Evolutionary conservation across 2,113 vertebrate genomes (phyloP).

Genomic region (Nothocercus julius): DNA sequence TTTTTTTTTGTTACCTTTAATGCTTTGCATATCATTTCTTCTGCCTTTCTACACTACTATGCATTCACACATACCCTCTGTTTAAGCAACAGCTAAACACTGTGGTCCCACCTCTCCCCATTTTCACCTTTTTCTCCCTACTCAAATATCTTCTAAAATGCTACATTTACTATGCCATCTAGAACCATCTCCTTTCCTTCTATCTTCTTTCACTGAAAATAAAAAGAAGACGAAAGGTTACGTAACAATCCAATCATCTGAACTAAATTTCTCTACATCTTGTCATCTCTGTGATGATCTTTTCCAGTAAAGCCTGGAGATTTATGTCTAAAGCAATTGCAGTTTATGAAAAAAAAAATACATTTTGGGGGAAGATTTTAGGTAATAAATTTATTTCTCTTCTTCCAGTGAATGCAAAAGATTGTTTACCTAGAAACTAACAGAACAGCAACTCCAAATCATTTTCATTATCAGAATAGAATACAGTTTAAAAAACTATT

Average conservation of each 20-base stretch:
- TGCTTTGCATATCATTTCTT: background rate
- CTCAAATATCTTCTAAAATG: background rate
- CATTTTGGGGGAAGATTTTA: background rate
- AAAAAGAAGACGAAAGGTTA: background rate
- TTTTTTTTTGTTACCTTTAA: background rate
- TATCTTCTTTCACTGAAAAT: background rate
- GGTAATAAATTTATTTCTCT: background rate
- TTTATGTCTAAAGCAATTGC: accelerated
- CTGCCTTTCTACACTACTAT: background rate
- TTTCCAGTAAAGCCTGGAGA: background rate
- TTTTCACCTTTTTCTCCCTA: background rate
- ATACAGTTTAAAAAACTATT: background rate
- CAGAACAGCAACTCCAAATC: background rate
- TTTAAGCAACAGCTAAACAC: background rate
- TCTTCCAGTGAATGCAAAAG: background rate
- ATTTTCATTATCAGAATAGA: background rate
- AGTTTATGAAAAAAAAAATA: background rate
- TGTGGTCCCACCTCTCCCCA: background rate
- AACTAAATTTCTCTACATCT: background rate
- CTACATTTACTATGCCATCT: background rate
- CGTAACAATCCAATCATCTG: background rate
- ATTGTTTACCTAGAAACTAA: background rate
- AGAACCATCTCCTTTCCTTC: background rate
- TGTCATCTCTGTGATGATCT: background rate
- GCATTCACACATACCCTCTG: background rate